Evolutionary conservation across 2,888 invertebrate species (phyloP), one percentile per base, ranked within the genome.

Genomic region (Fragum whitleyi): DNA sequence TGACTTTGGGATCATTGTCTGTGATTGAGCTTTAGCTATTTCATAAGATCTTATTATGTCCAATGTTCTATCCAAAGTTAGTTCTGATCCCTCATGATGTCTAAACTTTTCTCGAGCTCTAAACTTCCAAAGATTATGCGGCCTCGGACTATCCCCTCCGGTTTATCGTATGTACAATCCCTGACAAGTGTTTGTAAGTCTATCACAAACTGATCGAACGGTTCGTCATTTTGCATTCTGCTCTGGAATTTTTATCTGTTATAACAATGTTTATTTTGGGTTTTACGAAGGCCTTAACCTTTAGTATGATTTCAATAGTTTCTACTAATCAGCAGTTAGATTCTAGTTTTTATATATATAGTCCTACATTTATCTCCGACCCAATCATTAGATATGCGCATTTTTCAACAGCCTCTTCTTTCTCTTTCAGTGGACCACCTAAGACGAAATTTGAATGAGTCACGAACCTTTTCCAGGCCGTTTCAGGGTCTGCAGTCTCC

Each of bases 171-270:
- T 0, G 62, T 53, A 71, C 86, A 87, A 32, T 87, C 85, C 67
- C 72, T 81, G 11, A 84, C 75, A 6, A 84, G 29, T 0, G 79
- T 28, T 70, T 77, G 78, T 11, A 86, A 53, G 19, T 86, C 79
- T 11, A 79, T 87, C 16, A 81, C 79, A 74, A 81, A 87, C 55
- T 83, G 65, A 11, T 87, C 87, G 71, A 82, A 83, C 2, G 79
- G 32, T 47, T 84, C 79, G 16, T 77, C 62, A 6, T 61, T 65
- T 73, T 85, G 81, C 7, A 76, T 29, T 62, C 65, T 81, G 32
- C 55, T 71, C 6, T 80, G 74, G 26, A 83, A 85, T 74, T 73
- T 85, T 71, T 83, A 81, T 21, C 85, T 65, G 36, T 69, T 53
- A 53, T 76, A 86, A 85, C 76, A 16, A 55, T 28, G 53, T 85